Evolutionary conservation across 2,797 vertebrate species (phyloP), one percentile per base, ranked within the genome.

Genomic region (Ispidina picta): DNA sequence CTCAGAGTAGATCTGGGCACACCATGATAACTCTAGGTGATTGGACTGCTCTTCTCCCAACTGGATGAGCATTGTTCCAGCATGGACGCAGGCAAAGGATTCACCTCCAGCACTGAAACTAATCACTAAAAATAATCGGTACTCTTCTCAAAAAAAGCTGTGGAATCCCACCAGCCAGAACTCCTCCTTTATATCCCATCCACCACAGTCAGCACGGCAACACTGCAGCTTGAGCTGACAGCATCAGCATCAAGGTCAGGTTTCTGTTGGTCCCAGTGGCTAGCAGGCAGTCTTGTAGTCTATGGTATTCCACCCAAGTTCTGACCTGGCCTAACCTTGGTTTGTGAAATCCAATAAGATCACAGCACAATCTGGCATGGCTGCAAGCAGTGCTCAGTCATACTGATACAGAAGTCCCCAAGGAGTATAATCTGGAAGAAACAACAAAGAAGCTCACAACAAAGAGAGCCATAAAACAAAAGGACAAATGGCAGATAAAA

Each of bases 241-340:
- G 68, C 70, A 66, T 60, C 86, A 68, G 63, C 86, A 82, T 28
- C 93, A 71, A 70, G 71, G 77, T 41, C 86, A 89, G 88, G 60
- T 18, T 62, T 94, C 48, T 90, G 81, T 8, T 49, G 78, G 5
- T 95, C 90, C 83, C 90, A 55, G 54, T 90, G 86, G 92, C 75
- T 60, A 85, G 68, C 63, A 84, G 64, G 65, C 69, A 86, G 41
- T 64, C 86, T 65, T 79, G 64, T 15, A 76, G 68, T 11, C 83
- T 73, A 15, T 1, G 0, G 60, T 93, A 89, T 79, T 95, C 84
- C 85, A 95, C 79, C 91, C 83, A 92, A 93, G 56, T 89, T 93
- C 80, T 95, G 94, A 95, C 94, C 93, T 86, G 91, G 83, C 77
- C 91, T 95, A 96, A 95, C 94, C 94, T 65, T 92, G 77, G 68